Evolutionary conservation across 2,888 invertebrate species (phyloP).

Genomic region (Drymonia ruficornis): DNA sequence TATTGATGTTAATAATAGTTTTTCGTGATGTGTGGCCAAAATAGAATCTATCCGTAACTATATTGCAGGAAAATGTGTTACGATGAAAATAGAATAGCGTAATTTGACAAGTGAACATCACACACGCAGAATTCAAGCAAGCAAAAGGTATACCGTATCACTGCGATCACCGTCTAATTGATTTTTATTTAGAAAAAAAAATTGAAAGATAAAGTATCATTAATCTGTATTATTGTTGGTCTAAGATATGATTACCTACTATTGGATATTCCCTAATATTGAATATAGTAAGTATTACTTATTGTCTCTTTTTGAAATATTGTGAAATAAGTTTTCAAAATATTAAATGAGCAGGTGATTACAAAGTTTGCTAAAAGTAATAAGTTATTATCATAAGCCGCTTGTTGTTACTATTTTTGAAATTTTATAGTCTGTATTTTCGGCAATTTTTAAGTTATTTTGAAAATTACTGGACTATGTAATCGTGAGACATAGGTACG

Average conservation of each 20-base stretch:
- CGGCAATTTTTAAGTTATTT: too few species aligned
- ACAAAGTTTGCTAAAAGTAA: too few species aligned
- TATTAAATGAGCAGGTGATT: too few species aligned
- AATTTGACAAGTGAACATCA: background rate
- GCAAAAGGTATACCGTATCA: background rate
- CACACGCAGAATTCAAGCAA: background rate
- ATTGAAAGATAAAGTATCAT: background rate
- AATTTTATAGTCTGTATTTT: too few species aligned
- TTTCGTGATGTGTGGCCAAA: conserved; percentile 46
- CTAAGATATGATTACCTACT: conserved; percentile 6
- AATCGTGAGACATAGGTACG: too few species aligned
- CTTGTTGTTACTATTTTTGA: too few species aligned
- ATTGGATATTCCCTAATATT: too few species aligned
- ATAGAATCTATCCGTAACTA: conserved; percentile 25
- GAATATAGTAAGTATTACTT: too few species aligned
- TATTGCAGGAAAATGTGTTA: conserved; percentile 11
- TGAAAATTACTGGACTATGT: too few species aligned
- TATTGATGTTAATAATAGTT: conserved; percentile 26
- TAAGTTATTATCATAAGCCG: too few species aligned
- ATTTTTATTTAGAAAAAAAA: background rate
- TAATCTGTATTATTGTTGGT: background rate
- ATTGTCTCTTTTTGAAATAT: too few species aligned
- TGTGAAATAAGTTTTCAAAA: too few species aligned
- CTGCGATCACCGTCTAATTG: background rate
- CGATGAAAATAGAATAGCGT: background rate